These are phyloP conservation scores for Masticophis lateralis DNA, from an alignment of 2,797 vertebrate species.

Conservation along the genomic window DNA sequence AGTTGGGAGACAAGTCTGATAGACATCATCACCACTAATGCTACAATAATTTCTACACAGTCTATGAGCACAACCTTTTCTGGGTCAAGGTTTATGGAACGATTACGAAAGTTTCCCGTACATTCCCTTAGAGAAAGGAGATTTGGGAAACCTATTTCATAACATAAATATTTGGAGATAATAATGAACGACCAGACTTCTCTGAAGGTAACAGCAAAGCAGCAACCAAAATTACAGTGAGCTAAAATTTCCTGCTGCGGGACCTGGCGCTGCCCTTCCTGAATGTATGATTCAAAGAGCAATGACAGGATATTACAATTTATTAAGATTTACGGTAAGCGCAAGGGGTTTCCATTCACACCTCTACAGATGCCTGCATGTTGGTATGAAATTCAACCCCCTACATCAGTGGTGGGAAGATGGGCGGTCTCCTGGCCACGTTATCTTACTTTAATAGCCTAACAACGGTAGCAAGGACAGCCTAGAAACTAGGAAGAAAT, in stretches of 20 bases:
- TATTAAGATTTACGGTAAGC: not conserved
- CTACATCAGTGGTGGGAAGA: not conserved
- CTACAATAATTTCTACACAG: not conserved
- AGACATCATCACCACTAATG: not conserved
- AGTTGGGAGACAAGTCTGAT: not conserved
- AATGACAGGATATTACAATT: not conserved
- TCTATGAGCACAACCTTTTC: not conserved
- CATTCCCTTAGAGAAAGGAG: not conserved
- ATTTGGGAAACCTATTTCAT: not conserved
- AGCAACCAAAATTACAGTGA: not conserved
- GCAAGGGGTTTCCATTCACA: not conserved
- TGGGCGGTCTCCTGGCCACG: not conserved
- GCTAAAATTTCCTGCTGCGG: not conserved
- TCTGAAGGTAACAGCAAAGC: not conserved
- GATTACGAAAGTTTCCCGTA: too few species aligned
- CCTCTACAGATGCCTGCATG: not conserved
- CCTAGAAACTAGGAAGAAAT: too few species aligned
- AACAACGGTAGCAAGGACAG: not conserved
- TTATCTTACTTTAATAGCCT: not conserved
- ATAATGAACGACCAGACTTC: not conserved
- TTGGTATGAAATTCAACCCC: not conserved
- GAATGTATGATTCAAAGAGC: not conserved
- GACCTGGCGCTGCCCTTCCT: not conserved
- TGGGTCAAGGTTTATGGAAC: not conserved
- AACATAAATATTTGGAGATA: not conserved